phyloP scores from a whole-genome alignment of 64 coral and sea anemone genomes.

The Platygyra sinensis region DNA sequence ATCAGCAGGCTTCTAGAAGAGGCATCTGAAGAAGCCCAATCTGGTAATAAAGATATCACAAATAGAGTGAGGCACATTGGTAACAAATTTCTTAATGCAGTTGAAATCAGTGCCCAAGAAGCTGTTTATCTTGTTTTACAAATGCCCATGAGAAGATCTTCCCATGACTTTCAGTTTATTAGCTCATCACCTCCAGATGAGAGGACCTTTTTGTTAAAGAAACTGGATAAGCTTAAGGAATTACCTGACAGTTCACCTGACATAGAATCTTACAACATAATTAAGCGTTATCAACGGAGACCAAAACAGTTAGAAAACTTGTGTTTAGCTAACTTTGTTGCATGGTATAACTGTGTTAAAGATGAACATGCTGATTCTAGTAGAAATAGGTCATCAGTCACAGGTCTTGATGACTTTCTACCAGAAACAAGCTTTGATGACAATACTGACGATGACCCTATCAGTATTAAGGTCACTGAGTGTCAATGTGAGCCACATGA shows the following conservation, averaged over 20 bases:
- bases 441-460: conserved; percentile 34
- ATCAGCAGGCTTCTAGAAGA: conserved; percentile 50
- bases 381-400: neutral
- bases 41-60: conserved; percentile 34
- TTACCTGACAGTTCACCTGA: conserved; percentile 29
- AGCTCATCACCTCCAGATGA: conserved; percentile 44
- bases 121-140: conserved; percentile 38
- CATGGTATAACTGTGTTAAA: conserved; percentile 43
- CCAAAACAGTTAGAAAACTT: conserved; percentile 17
- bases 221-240: conserved; percentile 29
- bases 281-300: conserved; percentile 34
- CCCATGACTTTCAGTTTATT: conserved; percentile 53
- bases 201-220: conserved; percentile 39
- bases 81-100: conserved; percentile 41
- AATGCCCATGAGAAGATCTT: conserved; percentile 47
- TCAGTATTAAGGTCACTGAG: conserved; percentile 6
- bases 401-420: conserved; percentile 6
- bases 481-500: conserved; percentile 5
- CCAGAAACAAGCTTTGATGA: conserved; percentile 47
- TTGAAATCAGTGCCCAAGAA: conserved; percentile 38
- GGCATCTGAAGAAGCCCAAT: conserved; percentile 31
- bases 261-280: conserved; percentile 50
- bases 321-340: conserved; percentile 49
- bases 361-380: conserved; percentile 11
- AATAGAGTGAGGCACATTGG: conserved; percentile 38